phyloP scores from a whole-genome alignment of 2,888 invertebrate genomes.

The Heteromurus nitidus region DNA sequence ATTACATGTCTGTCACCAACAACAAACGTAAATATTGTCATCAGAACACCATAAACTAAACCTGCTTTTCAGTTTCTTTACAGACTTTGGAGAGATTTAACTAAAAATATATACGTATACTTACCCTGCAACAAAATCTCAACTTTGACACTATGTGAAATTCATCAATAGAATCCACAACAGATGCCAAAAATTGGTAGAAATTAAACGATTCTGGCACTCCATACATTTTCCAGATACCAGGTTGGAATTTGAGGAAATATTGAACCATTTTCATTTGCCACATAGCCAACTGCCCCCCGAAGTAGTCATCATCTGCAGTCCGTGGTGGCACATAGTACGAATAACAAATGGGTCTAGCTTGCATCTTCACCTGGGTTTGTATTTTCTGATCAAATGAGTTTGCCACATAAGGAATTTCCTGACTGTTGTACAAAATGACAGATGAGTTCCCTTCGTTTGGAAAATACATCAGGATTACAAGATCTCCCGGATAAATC shows the following conservation, averaged over 20 bases:
- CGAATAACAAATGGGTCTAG: slow-evolving; percentile 7
- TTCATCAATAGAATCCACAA: neutral
- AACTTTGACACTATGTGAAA: slow-evolving; percentile 54
- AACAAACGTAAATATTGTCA: too few species aligned
- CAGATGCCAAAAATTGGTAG: slow-evolving; percentile 7
- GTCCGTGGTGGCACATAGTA: slow-evolving; percentile 55
- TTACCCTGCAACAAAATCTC: slow-evolving; percentile 57
- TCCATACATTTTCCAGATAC: slow-evolving; percentile 50
- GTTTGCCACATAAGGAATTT: slow-evolving; percentile 32
- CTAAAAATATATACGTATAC: slow-evolving; percentile 2
- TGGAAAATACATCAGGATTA: slow-evolving; percentile 20
- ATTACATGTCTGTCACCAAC: slow-evolving; percentile 36
- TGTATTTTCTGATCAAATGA: slow-evolving; percentile 21
- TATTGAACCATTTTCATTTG: slow-evolving; percentile 51
- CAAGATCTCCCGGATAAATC: slow-evolving; percentile 19
- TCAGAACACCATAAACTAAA: neutral
- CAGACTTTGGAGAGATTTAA: neutral
- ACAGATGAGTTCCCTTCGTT: slow-evolving; percentile 22
- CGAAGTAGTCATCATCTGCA: slow-evolving; percentile 48
- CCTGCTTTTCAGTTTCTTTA: neutral
- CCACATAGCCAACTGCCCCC: slow-evolving; percentile 49
- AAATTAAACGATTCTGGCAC: slow-evolving; percentile 40
- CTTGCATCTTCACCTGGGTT: slow-evolving; percentile 19
- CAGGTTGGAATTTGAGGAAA: slow-evolving; percentile 37
- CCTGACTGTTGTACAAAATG: slow-evolving; percentile 21